These are phyloP conservation scores for Ruditapes philippinarum DNA, from an alignment of 1,140 invertebrate genomes.

Conservation along the genomic window DNA sequence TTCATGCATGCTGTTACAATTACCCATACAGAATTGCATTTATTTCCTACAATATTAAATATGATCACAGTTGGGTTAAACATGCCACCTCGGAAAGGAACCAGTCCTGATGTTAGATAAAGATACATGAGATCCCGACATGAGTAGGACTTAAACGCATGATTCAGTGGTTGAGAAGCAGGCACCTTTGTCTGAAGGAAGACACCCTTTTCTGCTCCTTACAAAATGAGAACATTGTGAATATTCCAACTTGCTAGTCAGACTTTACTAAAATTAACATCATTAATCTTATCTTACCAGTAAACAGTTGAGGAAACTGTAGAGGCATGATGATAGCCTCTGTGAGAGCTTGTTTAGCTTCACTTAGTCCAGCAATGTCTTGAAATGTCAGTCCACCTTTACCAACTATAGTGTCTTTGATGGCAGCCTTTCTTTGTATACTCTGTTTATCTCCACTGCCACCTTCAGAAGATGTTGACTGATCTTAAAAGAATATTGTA, in stretches of 20 bases:
- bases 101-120: no score
- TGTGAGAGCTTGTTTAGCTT: conserved; percentile 86
- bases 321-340: conserved; percentile 87
- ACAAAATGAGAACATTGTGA: no score
- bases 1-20: no score
- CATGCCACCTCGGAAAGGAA: no score
- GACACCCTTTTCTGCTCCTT: no score
- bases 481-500: background rate
- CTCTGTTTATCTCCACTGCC: conserved; percentile 60
- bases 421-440: conserved; percentile 70
- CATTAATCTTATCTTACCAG: conserved; percentile 78
- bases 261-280: no score
- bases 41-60: background rate
- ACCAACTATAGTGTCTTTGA: conserved; percentile 81
- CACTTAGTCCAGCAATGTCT: conserved; percentile 88
- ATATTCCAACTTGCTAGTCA: no score
- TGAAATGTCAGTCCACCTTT: conserved; percentile 80
- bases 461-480: background rate
- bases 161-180: no score
- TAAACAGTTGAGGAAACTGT: conserved; percentile 86
- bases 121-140: no score
- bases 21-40: no score
- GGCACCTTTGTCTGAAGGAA: no score
- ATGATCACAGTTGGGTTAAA: conserved; percentile 74
- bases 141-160: no score